Evolutionary conservation across 2,113 vertebrate species (phyloP).

Genomic region (Cryptomyrus ogoouensis): DNA sequence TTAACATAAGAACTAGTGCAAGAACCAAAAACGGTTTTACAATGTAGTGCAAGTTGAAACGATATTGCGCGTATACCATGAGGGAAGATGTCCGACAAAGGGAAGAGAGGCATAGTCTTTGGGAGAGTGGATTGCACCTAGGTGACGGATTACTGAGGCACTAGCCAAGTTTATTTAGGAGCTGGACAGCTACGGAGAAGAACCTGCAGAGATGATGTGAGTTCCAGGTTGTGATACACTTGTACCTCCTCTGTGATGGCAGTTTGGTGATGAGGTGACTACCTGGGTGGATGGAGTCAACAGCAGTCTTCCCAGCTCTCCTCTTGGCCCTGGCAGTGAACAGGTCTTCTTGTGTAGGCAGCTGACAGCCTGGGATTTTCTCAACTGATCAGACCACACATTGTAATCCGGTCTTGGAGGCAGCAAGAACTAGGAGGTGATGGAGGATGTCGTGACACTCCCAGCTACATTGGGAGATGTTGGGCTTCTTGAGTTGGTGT

Average conservation of each 20-base stretch:
- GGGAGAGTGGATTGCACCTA: background rate
- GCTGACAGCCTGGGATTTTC: background rate
- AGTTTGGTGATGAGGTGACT: background rate
- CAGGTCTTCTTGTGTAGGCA: background rate
- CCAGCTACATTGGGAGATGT: background rate
- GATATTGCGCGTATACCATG: background rate
- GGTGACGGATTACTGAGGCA: background rate
- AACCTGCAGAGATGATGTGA: background rate
- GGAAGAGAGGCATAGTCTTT: background rate
- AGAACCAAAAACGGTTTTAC: background rate
- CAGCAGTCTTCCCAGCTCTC: background rate
- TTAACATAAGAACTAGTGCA: background rate
- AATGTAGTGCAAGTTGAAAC: background rate
- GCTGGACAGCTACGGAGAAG: background rate
- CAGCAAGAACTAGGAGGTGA: background rate
- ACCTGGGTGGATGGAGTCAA: background rate
- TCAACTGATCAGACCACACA: background rate
- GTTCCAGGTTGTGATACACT: background rate
- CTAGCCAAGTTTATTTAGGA: background rate
- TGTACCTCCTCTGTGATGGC: background rate
- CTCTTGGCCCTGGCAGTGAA: background rate
- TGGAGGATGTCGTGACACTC: background rate
- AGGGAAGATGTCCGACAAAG: background rate
- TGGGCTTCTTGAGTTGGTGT: background rate
- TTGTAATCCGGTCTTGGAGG: background rate